These are phyloP conservation scores for Cyphomyrmex costatus DNA, from an alignment of 1,140 invertebrate species.

Conservation along the genomic window DNA sequence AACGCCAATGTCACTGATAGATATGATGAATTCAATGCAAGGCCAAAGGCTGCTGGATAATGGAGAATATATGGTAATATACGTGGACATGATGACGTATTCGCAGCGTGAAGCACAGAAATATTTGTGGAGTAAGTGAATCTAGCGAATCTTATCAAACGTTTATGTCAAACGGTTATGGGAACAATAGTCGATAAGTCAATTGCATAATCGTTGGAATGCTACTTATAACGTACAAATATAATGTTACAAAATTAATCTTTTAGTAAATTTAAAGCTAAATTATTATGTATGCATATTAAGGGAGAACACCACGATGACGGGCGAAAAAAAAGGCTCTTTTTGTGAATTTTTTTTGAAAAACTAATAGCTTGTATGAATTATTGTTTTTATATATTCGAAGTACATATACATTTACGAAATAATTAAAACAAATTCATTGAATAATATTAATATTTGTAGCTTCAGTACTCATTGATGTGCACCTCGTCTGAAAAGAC, in stretches of 20 bases:
- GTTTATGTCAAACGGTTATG: neutral
- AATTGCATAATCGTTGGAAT: constrained; percentile 18
- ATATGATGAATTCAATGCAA: constrained; percentile 97
- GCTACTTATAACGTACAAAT: constrained; percentile 2
- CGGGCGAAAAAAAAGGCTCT: no score
- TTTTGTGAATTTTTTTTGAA: no score
- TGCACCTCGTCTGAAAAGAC: no score
- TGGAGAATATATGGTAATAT: constrained; percentile 98
- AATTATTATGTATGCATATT: neutral
- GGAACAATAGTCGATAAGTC: neutral
- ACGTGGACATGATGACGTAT: constrained; percentile 96
- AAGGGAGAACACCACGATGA: no score
- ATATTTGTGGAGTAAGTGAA: constrained; percentile 95
- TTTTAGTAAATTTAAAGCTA: neutral
- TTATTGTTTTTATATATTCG: no score
- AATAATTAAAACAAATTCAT: no score
- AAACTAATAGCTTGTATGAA: no score
- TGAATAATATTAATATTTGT: no score
- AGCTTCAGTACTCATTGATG: no score
- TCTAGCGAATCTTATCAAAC: constrained; percentile 16
- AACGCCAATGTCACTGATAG: constrained; percentile 92
- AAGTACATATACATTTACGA: no score
- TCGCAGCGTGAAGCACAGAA: constrained; percentile 91
- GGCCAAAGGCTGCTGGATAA: constrained; percentile 94
- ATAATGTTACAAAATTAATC: neutral